Conservation (phyloP, 1,140 invertebrate genomes). For the Campoletis sonorensis region DNA sequence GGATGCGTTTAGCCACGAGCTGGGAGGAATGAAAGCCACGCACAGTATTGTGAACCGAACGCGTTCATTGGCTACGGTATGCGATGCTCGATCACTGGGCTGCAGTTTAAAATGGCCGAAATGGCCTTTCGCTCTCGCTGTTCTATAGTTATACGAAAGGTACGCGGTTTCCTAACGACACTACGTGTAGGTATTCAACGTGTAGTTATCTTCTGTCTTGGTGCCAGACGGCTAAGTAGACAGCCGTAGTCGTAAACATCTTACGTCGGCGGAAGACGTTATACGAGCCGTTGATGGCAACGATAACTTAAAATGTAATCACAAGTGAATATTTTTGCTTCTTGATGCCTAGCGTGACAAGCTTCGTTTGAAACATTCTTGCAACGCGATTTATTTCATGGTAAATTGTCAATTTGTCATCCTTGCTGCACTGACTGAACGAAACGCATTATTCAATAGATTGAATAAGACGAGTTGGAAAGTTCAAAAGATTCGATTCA, state of each 20-base stretch:
- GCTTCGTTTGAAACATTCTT: neutral
- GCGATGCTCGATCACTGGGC: constrained; percentile 3
- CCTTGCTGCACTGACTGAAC: no score
- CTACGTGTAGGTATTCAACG: neutral
- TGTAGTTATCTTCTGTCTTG: neutral
- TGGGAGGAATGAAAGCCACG: constrained; percentile 27
- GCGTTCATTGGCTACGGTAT: constrained; percentile 62
- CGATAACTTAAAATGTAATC: constrained; percentile 72
- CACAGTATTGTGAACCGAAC: constrained; percentile 61
- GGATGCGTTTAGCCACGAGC: constrained; percentile 45
- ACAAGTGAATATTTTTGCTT: constrained; percentile 59
- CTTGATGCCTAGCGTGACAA: neutral
- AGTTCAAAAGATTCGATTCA: no score
- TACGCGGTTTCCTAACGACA: neutral
- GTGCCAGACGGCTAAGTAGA: constrained; percentile 65
- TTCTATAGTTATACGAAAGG: neutral
- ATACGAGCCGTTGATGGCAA: constrained; percentile 72
- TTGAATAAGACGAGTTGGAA: no score
- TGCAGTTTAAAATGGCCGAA: neutral
- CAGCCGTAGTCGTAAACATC: constrained; percentile 70
- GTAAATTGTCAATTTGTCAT: no score
- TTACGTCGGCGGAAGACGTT: constrained; percentile 65
- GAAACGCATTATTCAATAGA: no score
- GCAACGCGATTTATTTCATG: no score
- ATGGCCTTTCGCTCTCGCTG: neutral